These are phyloP conservation scores for Rotaria socialis DNA, from an alignment of 2,888 invertebrate genomes.

Conservation along the genomic window DNA sequence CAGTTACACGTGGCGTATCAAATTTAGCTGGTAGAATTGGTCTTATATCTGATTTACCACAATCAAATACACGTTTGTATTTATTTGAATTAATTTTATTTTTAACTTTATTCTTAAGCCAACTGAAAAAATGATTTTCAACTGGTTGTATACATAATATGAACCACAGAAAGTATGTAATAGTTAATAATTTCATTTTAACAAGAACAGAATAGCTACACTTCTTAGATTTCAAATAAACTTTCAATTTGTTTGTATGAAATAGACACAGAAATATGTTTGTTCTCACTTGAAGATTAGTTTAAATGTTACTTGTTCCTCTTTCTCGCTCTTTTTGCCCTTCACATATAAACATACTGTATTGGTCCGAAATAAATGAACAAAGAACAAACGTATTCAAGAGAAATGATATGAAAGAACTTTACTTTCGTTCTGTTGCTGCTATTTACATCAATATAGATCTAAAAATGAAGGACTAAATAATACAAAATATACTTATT, in stretches of 20 bases:
- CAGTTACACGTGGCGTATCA: slow-evolving; percentile 1
- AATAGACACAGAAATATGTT: background rate
- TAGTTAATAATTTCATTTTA: background rate
- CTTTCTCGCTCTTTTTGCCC: background rate
- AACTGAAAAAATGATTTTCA: background rate
- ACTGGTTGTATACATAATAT: background rate
- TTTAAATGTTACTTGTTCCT: background rate
- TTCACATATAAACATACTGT: background rate
- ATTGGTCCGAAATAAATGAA: background rate
- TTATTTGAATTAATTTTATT: background rate
- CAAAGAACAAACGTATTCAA: background rate
- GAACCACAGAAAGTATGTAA: background rate
- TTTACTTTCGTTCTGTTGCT: background rate
- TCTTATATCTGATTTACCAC: background rate
- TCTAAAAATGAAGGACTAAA: background rate
- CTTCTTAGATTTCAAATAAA: background rate
- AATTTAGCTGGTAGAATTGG: background rate
- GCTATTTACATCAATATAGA: background rate
- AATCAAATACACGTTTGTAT: background rate
- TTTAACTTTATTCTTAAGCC: background rate
- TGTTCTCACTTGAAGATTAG: background rate
- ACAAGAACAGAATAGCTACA: background rate
- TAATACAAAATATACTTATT: background rate
- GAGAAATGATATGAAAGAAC: background rate
- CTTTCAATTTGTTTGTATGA: background rate